A percentile compares a stretch with the other conserved stretches of the same genome.
These are phyloP conservation scores for Chaenocephalus aceratus DNA, from an alignment of 2,113 vertebrate genomes.

Conservation along the genomic window DNA sequence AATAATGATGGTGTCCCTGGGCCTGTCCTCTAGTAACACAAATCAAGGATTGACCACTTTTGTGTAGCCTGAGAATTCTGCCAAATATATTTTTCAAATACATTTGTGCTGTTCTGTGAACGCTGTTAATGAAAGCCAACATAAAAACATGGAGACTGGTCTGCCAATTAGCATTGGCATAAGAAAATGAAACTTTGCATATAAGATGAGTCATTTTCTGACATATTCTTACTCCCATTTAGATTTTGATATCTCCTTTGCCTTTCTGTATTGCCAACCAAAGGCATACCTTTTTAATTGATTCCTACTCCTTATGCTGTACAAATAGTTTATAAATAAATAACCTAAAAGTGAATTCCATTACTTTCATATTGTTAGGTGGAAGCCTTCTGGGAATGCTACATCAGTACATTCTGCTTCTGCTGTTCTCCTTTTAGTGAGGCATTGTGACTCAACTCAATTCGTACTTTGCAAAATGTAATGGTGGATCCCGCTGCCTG, in stretches of 20 bases:
- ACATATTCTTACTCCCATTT: background rate
- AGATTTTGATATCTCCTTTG: background rate
- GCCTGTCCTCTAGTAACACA: background rate
- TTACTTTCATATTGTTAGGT: background rate
- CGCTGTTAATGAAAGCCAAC: background rate
- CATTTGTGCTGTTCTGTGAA: background rate
- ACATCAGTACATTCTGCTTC: background rate
- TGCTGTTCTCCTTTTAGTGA: conserved; percentile 9
- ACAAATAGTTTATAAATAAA: background rate
- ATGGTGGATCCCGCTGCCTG: background rate
- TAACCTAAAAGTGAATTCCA: background rate
- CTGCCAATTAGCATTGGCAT: background rate
- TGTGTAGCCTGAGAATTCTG: too few relatives aligned
- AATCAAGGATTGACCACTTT: background rate
- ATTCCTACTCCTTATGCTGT: background rate
- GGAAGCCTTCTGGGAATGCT: background rate
- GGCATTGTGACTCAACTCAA: conserved; percentile 13
- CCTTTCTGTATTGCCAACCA: background rate
- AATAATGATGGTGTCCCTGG: background rate
- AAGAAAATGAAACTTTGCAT: background rate
- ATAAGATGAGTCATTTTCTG: background rate
- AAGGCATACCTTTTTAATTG: background rate
- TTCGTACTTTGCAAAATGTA: background rate
- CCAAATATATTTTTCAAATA: too few relatives aligned
- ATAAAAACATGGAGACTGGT: background rate